Conservation (phyloP, 1,140 invertebrate genomes). For the Mercenaria mercenaria region DNA sequence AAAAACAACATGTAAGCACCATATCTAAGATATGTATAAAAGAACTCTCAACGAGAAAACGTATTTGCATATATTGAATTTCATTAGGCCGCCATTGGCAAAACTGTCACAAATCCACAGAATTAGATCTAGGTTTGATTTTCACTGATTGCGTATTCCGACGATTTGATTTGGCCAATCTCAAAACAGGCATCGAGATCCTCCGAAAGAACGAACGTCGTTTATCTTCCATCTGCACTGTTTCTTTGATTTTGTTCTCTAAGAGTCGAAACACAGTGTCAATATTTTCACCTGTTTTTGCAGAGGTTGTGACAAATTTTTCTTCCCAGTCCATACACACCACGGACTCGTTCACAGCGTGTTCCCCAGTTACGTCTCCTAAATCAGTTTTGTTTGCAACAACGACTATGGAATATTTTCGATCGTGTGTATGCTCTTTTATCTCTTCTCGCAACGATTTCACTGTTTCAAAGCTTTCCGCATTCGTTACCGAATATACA, state of each 20-base stretch:
- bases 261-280: neutral
- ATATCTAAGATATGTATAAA: too few relatives aligned
- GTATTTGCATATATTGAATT: too few relatives aligned
- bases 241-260: conserved; percentile 27
- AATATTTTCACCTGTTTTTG: conserved; percentile 46
- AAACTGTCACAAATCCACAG: too few relatives aligned
- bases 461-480: conserved; percentile 91
- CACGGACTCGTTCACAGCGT: conserved; percentile 71
- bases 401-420: conserved; percentile 73
- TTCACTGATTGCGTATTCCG: neutral
- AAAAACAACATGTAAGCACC: too few relatives aligned
- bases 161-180: neutral
- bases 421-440: conserved; percentile 64
- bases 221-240: conserved; percentile 26
- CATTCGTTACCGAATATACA: conserved; percentile 95
- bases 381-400: conserved; percentile 79
- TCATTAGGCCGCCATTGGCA: neutral
- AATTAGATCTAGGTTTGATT: neutral
- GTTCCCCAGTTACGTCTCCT: conserved; percentile 42
- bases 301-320: conserved; percentile 39
- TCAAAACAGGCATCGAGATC: conserved; percentile 45
- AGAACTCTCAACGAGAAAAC: too few relatives aligned
- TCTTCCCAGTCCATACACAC: conserved; percentile 78
- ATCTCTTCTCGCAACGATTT: conserved; percentile 74
- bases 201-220: conserved; percentile 12